phyloP scores from a whole-genome alignment of 2,797 vertebrate genomes.

The Syncerus caffer region DNA sequence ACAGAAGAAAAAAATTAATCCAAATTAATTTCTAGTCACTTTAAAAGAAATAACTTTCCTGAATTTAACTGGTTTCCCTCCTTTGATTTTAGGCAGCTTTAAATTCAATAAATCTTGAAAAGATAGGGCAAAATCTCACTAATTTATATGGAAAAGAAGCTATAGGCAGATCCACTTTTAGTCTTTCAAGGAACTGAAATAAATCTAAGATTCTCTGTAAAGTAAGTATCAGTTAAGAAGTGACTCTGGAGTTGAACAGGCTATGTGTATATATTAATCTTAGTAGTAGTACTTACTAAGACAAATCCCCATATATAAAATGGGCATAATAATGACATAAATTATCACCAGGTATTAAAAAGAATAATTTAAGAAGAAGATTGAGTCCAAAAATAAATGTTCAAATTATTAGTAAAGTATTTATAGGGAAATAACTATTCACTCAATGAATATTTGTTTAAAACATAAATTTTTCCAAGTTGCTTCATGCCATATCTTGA shows the following conservation, averaged over 20 bases:
- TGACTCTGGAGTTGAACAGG: background rate
- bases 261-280: background rate
- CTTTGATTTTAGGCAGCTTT: background rate
- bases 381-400: background rate
- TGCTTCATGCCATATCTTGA: background rate
- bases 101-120: background rate
- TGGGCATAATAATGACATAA: background rate
- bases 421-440: background rate
- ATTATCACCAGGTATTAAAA: background rate
- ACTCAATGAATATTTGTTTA: background rate
- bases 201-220: background rate
- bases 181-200: background rate
- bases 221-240: background rate
- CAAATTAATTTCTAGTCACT: background rate
- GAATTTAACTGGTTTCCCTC: background rate
- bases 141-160: background rate
- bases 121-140: background rate
- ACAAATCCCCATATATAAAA: background rate
- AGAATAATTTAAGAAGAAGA: background rate
- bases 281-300: background rate
- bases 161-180: background rate
- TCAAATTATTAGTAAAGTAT: background rate
- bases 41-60: background rate
- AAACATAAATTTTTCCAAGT: background rate
- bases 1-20: background rate